Percentiles rank a stretch among this genome's conserved stretches.
Conservation (phyloP, 1,140 invertebrate species). For the Macrobrachium rosenbergii region DNA sequence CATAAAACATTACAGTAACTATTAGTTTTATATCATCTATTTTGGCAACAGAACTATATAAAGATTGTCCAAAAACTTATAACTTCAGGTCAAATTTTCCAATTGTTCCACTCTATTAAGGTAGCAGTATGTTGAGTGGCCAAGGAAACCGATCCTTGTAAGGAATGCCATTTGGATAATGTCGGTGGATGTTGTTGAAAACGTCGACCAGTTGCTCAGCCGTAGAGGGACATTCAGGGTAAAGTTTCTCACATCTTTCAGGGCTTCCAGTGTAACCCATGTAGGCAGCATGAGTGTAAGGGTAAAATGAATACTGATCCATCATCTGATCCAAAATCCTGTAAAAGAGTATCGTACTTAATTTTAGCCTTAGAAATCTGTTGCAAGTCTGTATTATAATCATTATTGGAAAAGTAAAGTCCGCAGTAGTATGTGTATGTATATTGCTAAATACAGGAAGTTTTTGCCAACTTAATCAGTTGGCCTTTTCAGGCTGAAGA, state of each 20-base stretch:
- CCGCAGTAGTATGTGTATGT: too few species aligned
- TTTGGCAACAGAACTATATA: too few species aligned
- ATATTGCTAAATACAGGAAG: too few species aligned
- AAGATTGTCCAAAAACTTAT: not conserved
- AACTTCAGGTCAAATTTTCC: not conserved
- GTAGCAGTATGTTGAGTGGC: conserved; percentile 58
- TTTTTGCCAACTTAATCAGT: too few species aligned
- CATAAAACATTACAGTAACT: too few species aligned
- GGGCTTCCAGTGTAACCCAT: conserved; percentile 58
- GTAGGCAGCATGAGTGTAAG: conserved; percentile 63
- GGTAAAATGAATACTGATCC: conserved; percentile 61
- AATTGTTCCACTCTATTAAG: conserved; percentile 2
- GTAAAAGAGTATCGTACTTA: not conserved
- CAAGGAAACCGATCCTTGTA: conserved; percentile 61
- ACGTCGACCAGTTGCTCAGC: conserved; percentile 57
- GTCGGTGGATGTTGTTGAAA: conserved; percentile 62
- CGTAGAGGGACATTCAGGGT: conserved; percentile 50
- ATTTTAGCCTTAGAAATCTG: not conserved
- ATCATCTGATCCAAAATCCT: conserved; percentile 62
- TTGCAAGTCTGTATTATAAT: too few species aligned
- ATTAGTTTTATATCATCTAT: too few species aligned
- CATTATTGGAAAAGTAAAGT: too few species aligned
- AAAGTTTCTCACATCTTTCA: conserved; percentile 46
- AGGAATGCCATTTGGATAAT: conserved; percentile 62
- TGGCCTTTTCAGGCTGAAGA: too few species aligned